A percentile compares a stretch with the other conserved stretches of the same genome.
These are phyloP conservation scores for Perognathus longimembris DNA, from an alignment of 2,113 vertebrate species.

Conservation along the genomic window DNA sequence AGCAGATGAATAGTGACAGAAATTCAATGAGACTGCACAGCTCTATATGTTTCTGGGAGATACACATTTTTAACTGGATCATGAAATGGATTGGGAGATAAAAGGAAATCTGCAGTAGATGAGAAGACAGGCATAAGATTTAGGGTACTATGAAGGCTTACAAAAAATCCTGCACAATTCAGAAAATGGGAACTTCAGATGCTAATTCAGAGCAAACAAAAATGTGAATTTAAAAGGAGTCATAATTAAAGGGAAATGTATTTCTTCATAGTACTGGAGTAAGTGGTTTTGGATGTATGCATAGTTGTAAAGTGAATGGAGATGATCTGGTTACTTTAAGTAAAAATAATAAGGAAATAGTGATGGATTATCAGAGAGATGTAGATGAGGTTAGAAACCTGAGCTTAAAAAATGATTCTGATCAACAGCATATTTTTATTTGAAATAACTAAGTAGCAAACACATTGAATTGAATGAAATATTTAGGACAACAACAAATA, in stretches of 20 bases:
- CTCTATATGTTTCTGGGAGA: conserved; percentile 32
- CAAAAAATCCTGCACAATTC: conserved; percentile 43
- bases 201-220: conserved; percentile 33
- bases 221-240: conserved; percentile 32
- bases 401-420: not conserved
- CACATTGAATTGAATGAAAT: conserved; percentile 35
- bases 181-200: conserved; percentile 31
- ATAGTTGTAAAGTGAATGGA: not conserved
- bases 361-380: conserved; percentile 10
- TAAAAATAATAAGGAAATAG: not conserved
- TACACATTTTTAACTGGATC: conserved; percentile 56
- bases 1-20: not conserved
- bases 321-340: not conserved
- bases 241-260: not conserved
- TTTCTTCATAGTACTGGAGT: not conserved
- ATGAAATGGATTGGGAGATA: conserved; percentile 54
- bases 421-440: conserved; percentile 49
- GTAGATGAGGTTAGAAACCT: not conserved
- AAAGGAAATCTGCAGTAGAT: conserved; percentile 52
- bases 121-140: conserved; percentile 18
- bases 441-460: not conserved
- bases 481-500: not conserved
- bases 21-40: conserved; percentile 49
- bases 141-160: not conserved
- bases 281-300: not conserved